Percentiles rank a stretch among this genome's conserved stretches.
Conservation (phyloP, 2,113 vertebrate species). For the Larimichthys polyactis region DNA sequence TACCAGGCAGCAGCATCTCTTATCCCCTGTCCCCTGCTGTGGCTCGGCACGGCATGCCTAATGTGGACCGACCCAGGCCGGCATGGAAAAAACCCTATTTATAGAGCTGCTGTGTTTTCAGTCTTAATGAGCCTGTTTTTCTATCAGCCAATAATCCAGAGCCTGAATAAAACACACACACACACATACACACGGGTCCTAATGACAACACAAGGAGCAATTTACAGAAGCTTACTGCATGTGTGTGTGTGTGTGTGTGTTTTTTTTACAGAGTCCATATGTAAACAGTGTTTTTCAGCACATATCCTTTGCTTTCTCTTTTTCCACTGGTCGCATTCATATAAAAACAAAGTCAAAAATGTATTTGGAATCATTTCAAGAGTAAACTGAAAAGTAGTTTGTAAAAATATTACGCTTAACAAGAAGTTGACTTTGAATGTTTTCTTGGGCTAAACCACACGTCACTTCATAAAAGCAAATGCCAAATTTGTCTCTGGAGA, state of each 20-base stretch:
- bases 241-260: conserved; percentile 16
- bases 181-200: conserved; percentile 31
- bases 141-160: conserved; percentile 47
- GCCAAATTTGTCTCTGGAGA: conserved; percentile 28
- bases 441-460: conserved; percentile 27
- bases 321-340: conserved; percentile 3
- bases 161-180: conserved; percentile 39
- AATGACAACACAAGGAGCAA: conserved; percentile 47
- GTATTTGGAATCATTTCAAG: conserved; percentile 14
- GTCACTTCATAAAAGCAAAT: conserved; percentile 13
- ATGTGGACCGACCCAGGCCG: not conserved
- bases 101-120: conserved; percentile 48
- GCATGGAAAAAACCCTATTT: not conserved
- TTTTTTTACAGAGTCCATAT: conserved; percentile 15
- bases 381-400: conserved; percentile 40
- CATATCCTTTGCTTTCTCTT: conserved; percentile 38
- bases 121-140: conserved; percentile 53
- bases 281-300: conserved; percentile 31
- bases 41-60: not conserved
- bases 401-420: conserved; percentile 33
- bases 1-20: not conserved
- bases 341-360: conserved; percentile 19
- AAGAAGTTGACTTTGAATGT: conserved; percentile 21
- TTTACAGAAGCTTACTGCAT: conserved; percentile 15
- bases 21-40: not conserved